Evolutionary conservation across 1,140 invertebrate genomes (phyloP).

Genomic region (Drosophila mayri): DNA sequence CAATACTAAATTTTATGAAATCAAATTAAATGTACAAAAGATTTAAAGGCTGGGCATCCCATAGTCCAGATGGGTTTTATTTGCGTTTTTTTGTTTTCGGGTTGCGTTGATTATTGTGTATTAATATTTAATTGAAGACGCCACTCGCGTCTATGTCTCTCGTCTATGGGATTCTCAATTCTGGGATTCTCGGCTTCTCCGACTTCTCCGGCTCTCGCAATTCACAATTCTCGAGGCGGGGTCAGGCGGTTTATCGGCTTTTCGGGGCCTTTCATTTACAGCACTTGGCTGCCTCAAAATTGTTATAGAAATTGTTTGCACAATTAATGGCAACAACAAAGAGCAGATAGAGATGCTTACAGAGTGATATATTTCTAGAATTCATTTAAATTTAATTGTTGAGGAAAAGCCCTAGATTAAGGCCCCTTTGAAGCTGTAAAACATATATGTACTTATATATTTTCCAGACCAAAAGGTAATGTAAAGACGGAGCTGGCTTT

Average conservation of each 20-base stretch:
- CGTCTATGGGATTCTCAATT: constrained; percentile 7
- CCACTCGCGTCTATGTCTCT: constrained; percentile 2
- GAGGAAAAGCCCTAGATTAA: background rate
- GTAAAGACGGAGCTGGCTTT: background rate
- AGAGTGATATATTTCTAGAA: background rate
- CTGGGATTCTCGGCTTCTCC: background rate
- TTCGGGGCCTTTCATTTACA: constrained; percentile 36
- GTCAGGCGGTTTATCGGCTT: constrained; percentile 69
- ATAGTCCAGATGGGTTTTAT: background rate
- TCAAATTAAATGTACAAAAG: too few species aligned
- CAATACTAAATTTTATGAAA: too few species aligned
- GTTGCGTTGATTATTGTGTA: constrained; percentile 70
- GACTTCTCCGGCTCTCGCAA: background rate
- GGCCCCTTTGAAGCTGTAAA: background rate
- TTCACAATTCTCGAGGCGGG: constrained; percentile 28
- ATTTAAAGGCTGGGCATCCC: background rate
- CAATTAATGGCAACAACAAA: constrained; percentile 38
- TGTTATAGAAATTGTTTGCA: constrained; percentile 52
- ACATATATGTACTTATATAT: too few species aligned
- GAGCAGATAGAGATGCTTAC: background rate
- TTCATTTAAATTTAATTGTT: background rate
- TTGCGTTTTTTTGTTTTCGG: constrained; percentile 14
- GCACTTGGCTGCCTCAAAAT: constrained; percentile 38
- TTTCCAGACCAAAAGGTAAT: too few species aligned
- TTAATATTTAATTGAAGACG: constrained; percentile 77